Base-by-base conservation (phyloP, 2,113 vertebrate species). In the Asarcornis scutulata region DNA sequence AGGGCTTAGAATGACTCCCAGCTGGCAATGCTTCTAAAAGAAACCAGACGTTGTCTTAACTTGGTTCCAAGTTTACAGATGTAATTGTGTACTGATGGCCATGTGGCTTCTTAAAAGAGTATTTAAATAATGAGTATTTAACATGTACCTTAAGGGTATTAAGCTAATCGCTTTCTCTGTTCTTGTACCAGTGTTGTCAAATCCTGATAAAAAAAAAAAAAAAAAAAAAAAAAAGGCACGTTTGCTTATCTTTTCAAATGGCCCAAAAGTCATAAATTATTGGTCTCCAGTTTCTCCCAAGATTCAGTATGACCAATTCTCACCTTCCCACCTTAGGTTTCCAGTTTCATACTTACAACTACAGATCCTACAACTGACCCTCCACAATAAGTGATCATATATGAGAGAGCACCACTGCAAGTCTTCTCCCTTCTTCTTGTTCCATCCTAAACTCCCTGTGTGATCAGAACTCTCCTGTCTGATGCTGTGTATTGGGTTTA, bases 321-420 rank as follows among this genome's bases (percentile, higher is more conserved):
- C 21, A 72, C 26, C 71, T 13, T 21, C 10, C 67, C 21, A 72
- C 26, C 71, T 73, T 29, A 56, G 32, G 64, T 91, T 88, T 46
- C 64, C 46, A 25, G 8, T 25, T 59, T 73, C 46, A 17, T 27
- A 42, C 34, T 53, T 36, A 36, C 36, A 36, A 36, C 36, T 36
- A 36, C 36, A 36, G 9, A 80, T 6, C 16, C 31, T 4, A 1
- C 10, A 76, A 9, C 8, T 76, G 46, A 58, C 29, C 4, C 1
- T 3, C 6, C 0, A 0, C 13, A 48, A 0, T 5, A 81, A 67
- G 2, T 1, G 11, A 12, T 71, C 50, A 20, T 23, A 9, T 6
- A 3, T 15, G 13, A 55, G 17, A 76, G 7, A 29, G 4, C 13
- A 71, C 1, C 3, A 7, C 21, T 56, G 13, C 31, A n/a, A 7